phyloP scores from a whole-genome alignment of 2,797 vertebrate genomes.

The Characodon lateralis region DNA sequence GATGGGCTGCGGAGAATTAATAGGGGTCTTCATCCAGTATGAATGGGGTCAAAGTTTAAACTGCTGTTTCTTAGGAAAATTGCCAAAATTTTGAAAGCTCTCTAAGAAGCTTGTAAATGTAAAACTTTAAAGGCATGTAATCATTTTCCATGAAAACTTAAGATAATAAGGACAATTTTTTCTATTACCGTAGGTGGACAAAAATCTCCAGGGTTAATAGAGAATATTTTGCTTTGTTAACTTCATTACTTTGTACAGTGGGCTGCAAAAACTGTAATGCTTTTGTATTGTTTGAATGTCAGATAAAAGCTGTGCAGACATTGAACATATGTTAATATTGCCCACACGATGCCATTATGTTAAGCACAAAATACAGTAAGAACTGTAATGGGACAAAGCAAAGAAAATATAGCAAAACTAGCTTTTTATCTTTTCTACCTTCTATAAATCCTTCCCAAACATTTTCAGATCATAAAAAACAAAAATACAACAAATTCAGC shows the following conservation, averaged over 20 bases:
- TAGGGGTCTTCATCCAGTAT: neutral
- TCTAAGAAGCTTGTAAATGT: neutral
- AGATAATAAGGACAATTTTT: neutral
- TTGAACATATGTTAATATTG: neutral
- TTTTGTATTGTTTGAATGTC: neutral
- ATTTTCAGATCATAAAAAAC: neutral
- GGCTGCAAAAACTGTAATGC: neutral
- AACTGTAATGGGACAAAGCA: neutral
- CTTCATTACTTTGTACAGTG: neutral
- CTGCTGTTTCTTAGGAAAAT: neutral
- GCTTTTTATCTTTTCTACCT: neutral
- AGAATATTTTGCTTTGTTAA: neutral
- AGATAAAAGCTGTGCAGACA: neutral
- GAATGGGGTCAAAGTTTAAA: neutral
- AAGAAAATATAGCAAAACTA: neutral
- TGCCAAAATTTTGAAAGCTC: neutral
- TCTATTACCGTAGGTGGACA: neutral
- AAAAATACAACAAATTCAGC: neutral
- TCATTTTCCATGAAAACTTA: neutral
- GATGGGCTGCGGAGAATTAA: no score
- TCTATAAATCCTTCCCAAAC: neutral
- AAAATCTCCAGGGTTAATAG: neutral
- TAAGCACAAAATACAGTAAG: neutral
- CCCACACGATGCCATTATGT: neutral
- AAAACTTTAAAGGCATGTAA: neutral